phyloP scores from a whole-genome alignment of 2,888 invertebrate genomes.

The Troides helena region DNA sequence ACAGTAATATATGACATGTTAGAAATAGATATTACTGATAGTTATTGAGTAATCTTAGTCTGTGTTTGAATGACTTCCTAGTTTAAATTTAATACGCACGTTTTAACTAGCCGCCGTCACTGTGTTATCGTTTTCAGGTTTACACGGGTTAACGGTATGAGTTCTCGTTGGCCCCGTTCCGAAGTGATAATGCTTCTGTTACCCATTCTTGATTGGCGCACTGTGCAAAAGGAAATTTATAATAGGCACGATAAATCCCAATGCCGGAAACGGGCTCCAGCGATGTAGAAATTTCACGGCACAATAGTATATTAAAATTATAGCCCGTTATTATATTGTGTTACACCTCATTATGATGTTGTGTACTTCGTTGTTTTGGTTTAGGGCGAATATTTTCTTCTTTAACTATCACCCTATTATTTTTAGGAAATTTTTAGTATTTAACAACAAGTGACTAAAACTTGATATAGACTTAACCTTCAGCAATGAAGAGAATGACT shows the following conservation, averaged over 20 bases:
- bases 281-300: constrained; percentile 21
- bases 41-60: background rate
- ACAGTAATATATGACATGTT: no score
- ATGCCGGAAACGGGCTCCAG: constrained; percentile 38
- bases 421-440: no score
- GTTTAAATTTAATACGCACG: constrained; percentile 36
- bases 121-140: constrained; percentile 39
- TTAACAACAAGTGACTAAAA: no score
- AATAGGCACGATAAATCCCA: constrained; percentile 51
- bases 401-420: background rate
- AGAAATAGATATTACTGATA: background rate
- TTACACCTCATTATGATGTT: background rate
- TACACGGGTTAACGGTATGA: constrained; percentile 56
- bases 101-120: background rate
- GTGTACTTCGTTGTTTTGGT: background rate
- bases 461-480: no score
- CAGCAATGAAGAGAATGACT: no score
- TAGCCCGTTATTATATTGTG: background rate
- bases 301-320: constrained; percentile 23
- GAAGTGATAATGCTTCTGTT: constrained; percentile 65
- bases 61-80: constrained; percentile 1
- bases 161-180: constrained; percentile 54
- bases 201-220: constrained; percentile 48
- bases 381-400: background rate
- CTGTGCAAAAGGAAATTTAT: constrained; percentile 50